Evolutionary conservation across 2,113 vertebrate species (phyloP).

Genomic region (Scolopax mira): DNA sequence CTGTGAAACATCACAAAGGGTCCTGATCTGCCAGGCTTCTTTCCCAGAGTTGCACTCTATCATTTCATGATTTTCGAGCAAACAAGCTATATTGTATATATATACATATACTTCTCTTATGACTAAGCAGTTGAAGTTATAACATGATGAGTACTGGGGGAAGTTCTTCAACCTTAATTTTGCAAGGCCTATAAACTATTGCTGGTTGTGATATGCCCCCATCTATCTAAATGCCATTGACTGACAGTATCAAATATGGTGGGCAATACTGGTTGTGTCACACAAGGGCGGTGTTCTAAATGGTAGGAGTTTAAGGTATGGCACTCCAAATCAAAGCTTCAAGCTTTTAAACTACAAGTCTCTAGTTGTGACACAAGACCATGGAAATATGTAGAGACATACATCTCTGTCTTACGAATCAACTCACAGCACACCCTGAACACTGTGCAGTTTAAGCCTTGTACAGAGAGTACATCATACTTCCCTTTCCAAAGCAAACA

Average conservation of each 20-base stretch:
- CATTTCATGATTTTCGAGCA: neutral
- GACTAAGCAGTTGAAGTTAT: neutral
- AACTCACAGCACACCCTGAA: neutral
- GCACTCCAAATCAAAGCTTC: neutral
- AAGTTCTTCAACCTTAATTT: neutral
- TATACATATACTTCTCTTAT: neutral
- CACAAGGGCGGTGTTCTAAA: fast-evolving
- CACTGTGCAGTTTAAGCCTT: neutral
- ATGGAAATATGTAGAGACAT: neutral
- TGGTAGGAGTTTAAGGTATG: neutral
- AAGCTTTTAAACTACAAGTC: neutral
- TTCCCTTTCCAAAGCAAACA: neutral
- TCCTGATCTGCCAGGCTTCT: neutral
- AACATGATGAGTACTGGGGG: neutral
- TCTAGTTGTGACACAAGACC: neutral
- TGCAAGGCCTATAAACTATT: neutral
- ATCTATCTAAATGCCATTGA: neutral
- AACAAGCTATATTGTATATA: neutral
- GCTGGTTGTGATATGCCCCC: neutral
- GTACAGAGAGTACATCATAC: neutral
- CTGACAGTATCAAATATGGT: neutral
- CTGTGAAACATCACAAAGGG: neutral
- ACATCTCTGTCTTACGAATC: neutral
- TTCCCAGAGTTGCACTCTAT: neutral
- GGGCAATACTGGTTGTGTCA: neutral